These are phyloP conservation scores for Rapana venosa DNA, from an alignment of 2,888 invertebrate genomes.

Conservation along the genomic window DNA sequence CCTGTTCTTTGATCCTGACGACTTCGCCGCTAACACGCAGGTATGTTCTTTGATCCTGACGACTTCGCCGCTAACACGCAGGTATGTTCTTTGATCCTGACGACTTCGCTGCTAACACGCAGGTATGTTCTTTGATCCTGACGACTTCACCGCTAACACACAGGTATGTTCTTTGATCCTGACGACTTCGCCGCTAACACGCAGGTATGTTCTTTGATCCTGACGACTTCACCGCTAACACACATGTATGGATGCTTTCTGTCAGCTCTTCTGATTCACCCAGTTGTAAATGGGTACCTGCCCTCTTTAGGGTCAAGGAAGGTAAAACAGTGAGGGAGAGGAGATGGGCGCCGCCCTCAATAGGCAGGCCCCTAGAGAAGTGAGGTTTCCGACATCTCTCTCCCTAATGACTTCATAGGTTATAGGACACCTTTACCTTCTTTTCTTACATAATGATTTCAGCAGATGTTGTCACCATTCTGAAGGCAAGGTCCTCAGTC, in stretches of 20 bases:
- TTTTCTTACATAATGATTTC: no score
- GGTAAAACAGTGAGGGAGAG: no score
- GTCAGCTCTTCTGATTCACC: no score
- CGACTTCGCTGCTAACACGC: constrained; percentile 63
- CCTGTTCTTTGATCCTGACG: constrained; percentile 60
- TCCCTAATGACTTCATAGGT: no score
- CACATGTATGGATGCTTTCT: constrained; percentile 54
- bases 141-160: constrained; percentile 62
- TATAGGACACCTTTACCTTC: no score
- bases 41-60: constrained; percentile 65
- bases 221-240: constrained; percentile 61
- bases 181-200: constrained; percentile 62
- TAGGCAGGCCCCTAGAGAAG: no score
- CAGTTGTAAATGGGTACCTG: no score
- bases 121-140: constrained; percentile 67
- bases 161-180: constrained; percentile 67
- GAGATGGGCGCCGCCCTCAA: no score
- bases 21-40: constrained; percentile 65
- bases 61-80: constrained; percentile 64
- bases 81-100: constrained; percentile 66
- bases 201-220: constrained; percentile 68
- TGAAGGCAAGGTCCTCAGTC: no score
- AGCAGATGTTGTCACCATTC: no score
- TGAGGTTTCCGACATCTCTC: no score
- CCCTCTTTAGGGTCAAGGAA: no score